Evolutionary conservation across 2,888 invertebrate genomes (phyloP), one percentile per base, ranked within the genome.

Genomic region (Eustalomyia histrio): DNA sequence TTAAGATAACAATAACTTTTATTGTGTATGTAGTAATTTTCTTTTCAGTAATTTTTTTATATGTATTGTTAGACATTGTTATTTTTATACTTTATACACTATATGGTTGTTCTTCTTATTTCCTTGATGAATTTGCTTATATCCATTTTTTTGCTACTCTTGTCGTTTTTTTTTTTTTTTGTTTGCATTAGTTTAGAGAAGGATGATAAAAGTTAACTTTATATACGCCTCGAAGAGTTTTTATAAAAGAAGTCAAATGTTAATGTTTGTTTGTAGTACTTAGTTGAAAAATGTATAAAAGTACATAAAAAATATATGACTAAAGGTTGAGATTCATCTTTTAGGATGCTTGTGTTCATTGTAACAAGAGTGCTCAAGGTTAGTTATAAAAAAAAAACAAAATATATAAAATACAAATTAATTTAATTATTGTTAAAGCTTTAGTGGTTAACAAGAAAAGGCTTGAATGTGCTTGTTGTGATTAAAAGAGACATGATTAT

Each of bases 301-400:
- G 24, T 24, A n/a, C 17, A 29, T 33, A 43, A 61, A 74, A 43
- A 60, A 24, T 39, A 17, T n/a, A 10, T 64, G 52, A 71, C 16
- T 58, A 57, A 63, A 76, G 76, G 69, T 64, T 64, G 76, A 76
- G 69, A 64, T 76, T 64, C 57, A 76, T 50, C 63, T 76, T 17
- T 55, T 58, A n/a, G 43, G 43, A 14, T 47, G 43, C 6, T 10
- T 78, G 60, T 67, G 60, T 78, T 61, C 53, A 60, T 78, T 67
- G 78, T 72, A 67, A 61, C 47, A 78, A 81, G 74, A 67, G 69
- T 74, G 50, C 81, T 81, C 76, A 81, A 78, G 81, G 81, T 78
- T 81, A 81, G 73, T 80, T 67, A 21, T 33, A 29, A 21, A 24
- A 53, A 21, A 53, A 18, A 9, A 53, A 16, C 2, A 53, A 12